phyloP scores from a whole-genome alignment of 2,797 vertebrate species.

The Carcharodon carcharias region DNA sequence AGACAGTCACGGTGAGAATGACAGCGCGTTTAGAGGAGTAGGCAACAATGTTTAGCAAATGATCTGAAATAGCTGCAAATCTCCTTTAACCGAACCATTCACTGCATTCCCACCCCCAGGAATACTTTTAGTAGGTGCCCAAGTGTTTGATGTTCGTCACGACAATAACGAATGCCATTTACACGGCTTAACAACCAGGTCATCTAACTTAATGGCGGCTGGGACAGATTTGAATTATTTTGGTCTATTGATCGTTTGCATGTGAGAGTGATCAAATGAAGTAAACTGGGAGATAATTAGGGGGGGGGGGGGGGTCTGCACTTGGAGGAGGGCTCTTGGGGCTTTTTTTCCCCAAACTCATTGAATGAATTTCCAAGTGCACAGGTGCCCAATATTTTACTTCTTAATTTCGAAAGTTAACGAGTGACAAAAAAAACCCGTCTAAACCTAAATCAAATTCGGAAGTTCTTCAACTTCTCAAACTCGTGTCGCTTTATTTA shows the following conservation, averaged over 20 bases:
- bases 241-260: too few relatives aligned
- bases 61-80: neutral
- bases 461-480: neutral
- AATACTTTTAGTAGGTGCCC: neutral
- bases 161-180: neutral
- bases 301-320: neutral
- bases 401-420: neutral
- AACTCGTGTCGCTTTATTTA: neutral
- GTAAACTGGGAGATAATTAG: neutral
- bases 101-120: neutral
- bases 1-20: neutral
- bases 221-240: conserved; percentile 9
- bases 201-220: neutral
- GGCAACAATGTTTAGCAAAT: neutral
- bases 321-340: neutral
- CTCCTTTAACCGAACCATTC: neutral
- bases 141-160: neutral
- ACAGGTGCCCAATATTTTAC: neutral
- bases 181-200: neutral
- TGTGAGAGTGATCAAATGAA: neutral
- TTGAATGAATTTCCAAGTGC: neutral
- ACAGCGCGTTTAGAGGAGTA: neutral
- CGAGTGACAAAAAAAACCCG: too few relatives aligned
- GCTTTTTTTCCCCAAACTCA: neutral
- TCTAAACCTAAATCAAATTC: neutral